Conservation (phyloP, 1,140 invertebrate genomes). For the Delia radicum region DNA sequence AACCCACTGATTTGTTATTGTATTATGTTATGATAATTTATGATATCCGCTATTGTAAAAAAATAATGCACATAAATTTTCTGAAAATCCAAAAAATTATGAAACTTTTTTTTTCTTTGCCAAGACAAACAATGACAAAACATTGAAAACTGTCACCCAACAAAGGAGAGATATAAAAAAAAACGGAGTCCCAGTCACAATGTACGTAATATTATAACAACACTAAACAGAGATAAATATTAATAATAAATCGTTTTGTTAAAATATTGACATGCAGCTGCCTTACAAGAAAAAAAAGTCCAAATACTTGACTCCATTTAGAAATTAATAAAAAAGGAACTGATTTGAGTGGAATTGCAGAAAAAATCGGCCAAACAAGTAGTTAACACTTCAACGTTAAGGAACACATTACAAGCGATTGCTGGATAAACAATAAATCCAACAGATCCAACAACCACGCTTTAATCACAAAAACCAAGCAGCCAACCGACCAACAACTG, state of each 20-base stretch:
- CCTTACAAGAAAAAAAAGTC: neutral
- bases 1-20: constrained; percentile 19
- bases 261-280: constrained; percentile 22
- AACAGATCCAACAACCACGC: neutral
- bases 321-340: neutral
- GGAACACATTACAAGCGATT: neutral
- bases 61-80: constrained; percentile 21
- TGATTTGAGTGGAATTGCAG: no score
- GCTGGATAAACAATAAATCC: neutral
- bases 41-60: constrained; percentile 19
- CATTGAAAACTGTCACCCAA: constrained; percentile 21
- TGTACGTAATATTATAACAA: neutral
- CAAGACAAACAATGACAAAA: constrained; percentile 23
- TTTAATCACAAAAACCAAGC: no score
- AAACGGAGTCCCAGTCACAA: neutral
- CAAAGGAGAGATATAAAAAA: no score
- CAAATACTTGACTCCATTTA: constrained; percentile 15
- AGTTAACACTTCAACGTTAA: constrained; percentile 16
- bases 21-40: constrained; percentile 22
- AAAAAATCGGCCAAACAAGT: constrained; percentile 9
- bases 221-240: neutral
- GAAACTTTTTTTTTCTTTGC: neutral
- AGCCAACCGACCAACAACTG: neutral
- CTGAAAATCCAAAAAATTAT: neutral
- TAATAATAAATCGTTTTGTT: constrained; percentile 22